A percentile compares a stretch with the other conserved stretches of the same genome.
phyloP scores from a whole-genome alignment of 1,140 invertebrate genomes.

The Halesus radiatus region DNA sequence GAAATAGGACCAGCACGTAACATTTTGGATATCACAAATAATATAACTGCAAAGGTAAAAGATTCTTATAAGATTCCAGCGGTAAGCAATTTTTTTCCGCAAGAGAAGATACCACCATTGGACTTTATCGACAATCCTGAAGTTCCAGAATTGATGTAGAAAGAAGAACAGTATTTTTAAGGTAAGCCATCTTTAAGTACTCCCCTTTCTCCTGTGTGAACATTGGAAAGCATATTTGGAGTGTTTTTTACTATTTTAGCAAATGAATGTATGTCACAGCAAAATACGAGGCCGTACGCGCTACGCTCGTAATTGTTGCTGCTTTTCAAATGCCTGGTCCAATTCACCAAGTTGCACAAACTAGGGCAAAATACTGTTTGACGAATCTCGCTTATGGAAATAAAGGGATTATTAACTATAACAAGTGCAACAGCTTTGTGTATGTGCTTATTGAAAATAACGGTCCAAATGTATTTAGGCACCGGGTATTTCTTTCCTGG shows the following conservation, averaged over 20 bases:
- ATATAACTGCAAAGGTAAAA: slow-evolving; percentile 58
- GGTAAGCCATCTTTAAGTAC: slow-evolving; percentile 57
- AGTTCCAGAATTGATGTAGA: slow-evolving; percentile 64
- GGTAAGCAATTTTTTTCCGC: slow-evolving; percentile 54
- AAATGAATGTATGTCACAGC: slow-evolving; percentile 63
- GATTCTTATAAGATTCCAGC: slow-evolving; percentile 45
- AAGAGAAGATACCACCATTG: slow-evolving; percentile 62
- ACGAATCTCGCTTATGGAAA: slow-evolving; percentile 66
- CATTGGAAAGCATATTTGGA: slow-evolving; percentile 57
- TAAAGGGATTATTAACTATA: slow-evolving; percentile 65
- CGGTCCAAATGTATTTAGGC: slow-evolving; percentile 64
- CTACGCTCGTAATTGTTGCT: slow-evolving; percentile 63
- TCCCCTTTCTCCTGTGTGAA: slow-evolving; percentile 59
- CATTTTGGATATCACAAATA: slow-evolving; percentile 63
- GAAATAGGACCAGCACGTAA: slow-evolving; percentile 65
- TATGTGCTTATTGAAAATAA: slow-evolving; percentile 57
- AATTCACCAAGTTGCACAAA: slow-evolving; percentile 61
- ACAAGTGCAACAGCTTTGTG: slow-evolving; percentile 60
- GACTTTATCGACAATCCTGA: slow-evolving; percentile 67
- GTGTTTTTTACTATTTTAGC: slow-evolving; percentile 58
- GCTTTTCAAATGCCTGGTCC: slow-evolving; percentile 61
- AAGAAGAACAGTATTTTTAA: slow-evolving; percentile 23
- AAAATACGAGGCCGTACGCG: slow-evolving; percentile 63
- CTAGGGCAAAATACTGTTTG: slow-evolving; percentile 66
- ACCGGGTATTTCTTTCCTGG: slow-evolving; percentile 62